Conservation (phyloP, 92 coral and sea anemone genomes). For the Montipora capitata region DNA sequence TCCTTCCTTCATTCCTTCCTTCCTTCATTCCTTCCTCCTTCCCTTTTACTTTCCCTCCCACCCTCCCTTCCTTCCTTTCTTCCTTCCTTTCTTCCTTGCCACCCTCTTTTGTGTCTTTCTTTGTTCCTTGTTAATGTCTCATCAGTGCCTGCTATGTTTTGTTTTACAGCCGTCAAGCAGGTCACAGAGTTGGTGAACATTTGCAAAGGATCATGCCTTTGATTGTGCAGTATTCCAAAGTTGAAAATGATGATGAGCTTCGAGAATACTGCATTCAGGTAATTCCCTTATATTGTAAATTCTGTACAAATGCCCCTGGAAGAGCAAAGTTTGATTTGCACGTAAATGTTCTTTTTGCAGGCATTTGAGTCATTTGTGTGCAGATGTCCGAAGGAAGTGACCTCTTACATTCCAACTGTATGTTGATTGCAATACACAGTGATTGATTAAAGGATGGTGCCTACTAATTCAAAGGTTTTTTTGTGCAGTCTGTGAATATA, state of each 20-base stretch:
- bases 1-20: too few species aligned
- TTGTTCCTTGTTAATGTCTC: background rate
- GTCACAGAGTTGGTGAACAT: slow-evolving; percentile 99
- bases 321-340: too few species aligned
- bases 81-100: too few species aligned
- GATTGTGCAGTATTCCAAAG: slow-evolving; percentile 92
- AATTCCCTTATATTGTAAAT: background rate
- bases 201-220: slow-evolving; percentile 96
- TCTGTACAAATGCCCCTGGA: too few species aligned
- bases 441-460: too few species aligned
- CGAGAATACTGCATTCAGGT: slow-evolving; percentile 99
- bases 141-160: background rate
- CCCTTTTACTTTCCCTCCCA: too few species aligned
- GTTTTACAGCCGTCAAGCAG: slow-evolving; percentile 92
- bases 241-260: slow-evolving; percentile 96
- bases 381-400: slow-evolving; percentile 98
- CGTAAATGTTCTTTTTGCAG: slow-evolving; percentile 32
- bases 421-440: background rate
- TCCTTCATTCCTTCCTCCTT: too few species aligned
- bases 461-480: too few species aligned
- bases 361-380: slow-evolving; percentile 99
- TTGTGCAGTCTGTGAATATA: too few species aligned
- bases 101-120: background rate
- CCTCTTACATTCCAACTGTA: slow-evolving; percentile 94
- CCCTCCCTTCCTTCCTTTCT: too few species aligned